These are phyloP conservation scores for Opisthograptis luteolata DNA, from an alignment of 2,888 invertebrate genomes.

Conservation along the genomic window DNA sequence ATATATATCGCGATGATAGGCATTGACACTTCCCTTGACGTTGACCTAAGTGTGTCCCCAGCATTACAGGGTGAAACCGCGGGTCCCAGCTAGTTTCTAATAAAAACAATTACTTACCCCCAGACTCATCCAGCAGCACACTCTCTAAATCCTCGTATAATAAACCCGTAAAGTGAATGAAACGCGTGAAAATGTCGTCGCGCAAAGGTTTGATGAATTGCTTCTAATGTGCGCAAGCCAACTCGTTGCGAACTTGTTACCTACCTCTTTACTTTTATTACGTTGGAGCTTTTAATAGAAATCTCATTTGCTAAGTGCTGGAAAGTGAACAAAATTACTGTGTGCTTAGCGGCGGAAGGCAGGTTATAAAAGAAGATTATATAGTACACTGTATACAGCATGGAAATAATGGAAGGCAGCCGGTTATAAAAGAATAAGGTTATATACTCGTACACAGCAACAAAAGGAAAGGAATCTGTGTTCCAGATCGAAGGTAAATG, in stretches of 20 bases:
- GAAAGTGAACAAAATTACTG: neutral
- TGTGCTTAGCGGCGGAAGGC: neutral
- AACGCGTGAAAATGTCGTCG: constrained; percentile 60
- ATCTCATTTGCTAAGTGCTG: constrained; percentile 23
- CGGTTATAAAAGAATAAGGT: neutral
- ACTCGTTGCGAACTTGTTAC: constrained; percentile 31
- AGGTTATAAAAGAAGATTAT: neutral
- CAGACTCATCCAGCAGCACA: neutral
- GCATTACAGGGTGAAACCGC: no score
- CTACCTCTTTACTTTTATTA: constrained; percentile 33
- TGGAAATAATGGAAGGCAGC: no score
- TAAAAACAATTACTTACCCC: neutral
- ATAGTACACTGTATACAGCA: no score
- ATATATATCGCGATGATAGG: no score
- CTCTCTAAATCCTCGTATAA: neutral
- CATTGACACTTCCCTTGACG: no score
- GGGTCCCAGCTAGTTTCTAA: neutral
- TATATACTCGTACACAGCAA: no score
- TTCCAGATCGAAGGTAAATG: no score
- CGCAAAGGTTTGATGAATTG: constrained; percentile 68
- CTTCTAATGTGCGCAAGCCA: constrained; percentile 58
- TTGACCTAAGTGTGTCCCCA: no score
- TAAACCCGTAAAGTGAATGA: constrained; percentile 53
- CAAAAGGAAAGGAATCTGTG: no score
- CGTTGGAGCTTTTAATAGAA: constrained; percentile 20